These are phyloP conservation scores for Zaprionus capensis DNA, from an alignment of 1,140 invertebrate genomes.

Conservation along the genomic window DNA sequence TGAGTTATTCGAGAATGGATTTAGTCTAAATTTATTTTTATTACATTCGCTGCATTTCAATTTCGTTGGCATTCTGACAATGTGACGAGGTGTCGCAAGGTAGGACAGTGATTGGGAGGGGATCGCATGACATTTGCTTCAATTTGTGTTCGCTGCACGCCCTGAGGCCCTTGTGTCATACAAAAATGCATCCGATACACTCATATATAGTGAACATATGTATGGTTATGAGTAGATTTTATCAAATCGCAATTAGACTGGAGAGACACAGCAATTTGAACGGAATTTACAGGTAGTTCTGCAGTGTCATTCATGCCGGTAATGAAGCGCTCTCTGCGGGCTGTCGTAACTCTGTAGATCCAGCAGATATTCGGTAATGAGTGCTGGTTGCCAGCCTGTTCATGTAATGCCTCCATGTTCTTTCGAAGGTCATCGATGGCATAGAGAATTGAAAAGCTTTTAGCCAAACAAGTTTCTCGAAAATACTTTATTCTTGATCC, in stretches of 20 bases:
- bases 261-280: constrained; percentile 11
- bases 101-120: neutral
- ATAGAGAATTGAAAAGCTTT: neutral
- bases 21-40: constrained; percentile 47
- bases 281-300: constrained; percentile 23
- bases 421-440: constrained; percentile 32
- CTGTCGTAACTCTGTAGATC: constrained; percentile 41
- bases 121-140: constrained; percentile 12
- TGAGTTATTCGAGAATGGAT: constrained; percentile 32
- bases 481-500: neutral
- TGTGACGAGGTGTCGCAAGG: neutral
- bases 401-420: constrained; percentile 28
- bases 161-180: constrained; percentile 4
- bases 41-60: constrained; percentile 41
- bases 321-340: constrained; percentile 22
- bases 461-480: neutral
- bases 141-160: neutral
- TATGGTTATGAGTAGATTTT: constrained; percentile 11
- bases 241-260: constrained; percentile 25
- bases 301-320: constrained; percentile 37
- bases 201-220: neutral
- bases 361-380: constrained; percentile 35
- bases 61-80: constrained; percentile 44
- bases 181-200: neutral
- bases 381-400: constrained; percentile 19